These are phyloP conservation scores for Nyctibius bracteatus DNA, from an alignment of 2,113 vertebrate genomes.

Conservation along the genomic window DNA sequence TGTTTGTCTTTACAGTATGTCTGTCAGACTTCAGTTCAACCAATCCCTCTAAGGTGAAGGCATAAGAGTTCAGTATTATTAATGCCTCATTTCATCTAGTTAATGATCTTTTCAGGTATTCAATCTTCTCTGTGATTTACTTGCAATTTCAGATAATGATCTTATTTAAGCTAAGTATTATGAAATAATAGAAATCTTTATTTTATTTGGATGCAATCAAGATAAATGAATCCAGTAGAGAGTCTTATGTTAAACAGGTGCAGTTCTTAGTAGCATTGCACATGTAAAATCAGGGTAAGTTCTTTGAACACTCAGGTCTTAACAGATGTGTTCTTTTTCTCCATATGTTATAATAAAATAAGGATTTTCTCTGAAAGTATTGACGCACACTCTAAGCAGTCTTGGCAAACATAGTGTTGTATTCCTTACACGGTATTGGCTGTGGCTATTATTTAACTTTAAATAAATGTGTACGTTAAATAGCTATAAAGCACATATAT, in stretches of 20 bases:
- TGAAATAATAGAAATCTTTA: not conserved
- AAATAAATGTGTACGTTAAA: not conserved
- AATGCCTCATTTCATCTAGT: not conserved
- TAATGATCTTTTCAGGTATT: not conserved
- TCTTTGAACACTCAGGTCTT: not conserved
- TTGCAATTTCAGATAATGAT: not conserved
- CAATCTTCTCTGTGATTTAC: not conserved
- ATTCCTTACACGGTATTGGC: not conserved
- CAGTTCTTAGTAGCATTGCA: not conserved
- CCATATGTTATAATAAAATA: not conserved
- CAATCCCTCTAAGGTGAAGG: not conserved
- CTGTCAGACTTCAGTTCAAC: not conserved
- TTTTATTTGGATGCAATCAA: not conserved
- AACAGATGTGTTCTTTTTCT: not conserved
- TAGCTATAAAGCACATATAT: not conserved
- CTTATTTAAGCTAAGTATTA: not conserved
- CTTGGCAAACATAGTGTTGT: not conserved
- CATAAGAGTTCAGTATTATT: not conserved
- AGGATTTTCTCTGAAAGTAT: not conserved
- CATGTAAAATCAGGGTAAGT: not conserved
- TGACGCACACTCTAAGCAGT: not conserved
- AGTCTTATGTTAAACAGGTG: constrained; percentile 8
- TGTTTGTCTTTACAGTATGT: not conserved
- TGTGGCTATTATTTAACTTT: not conserved
- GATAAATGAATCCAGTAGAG: not conserved